Base-by-base conservation (phyloP, 2,113 vertebrate genomes). In the Acanthisitta chloris region DNA sequence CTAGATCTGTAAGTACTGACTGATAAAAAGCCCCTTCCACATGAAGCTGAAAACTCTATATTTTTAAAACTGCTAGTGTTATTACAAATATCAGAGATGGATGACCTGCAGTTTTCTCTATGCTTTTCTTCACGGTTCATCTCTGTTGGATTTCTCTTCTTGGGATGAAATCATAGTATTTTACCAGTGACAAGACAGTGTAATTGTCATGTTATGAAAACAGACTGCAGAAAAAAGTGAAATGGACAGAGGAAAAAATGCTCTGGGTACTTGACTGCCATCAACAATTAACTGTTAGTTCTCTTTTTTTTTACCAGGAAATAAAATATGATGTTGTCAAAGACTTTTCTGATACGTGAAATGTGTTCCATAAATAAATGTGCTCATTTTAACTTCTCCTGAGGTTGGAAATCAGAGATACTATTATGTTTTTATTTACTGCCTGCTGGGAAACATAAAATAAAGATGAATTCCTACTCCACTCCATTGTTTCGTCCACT, bases 171-270 rank as follows among this genome's bases (percentile, higher is more conserved):
- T 67, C 48, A 83, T 17, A 54, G 65, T 73, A 61, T 86, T 93
- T 95, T 81, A 69, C 55, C 20, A 45, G 80, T 80, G n/a, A 91
- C 43, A 95, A 93, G 64, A 13, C 54, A 79, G 31, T 33, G 17
- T 88, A 95, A 96, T 96, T 93, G 90, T 72, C 23, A 52, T 45
- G 64, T 61, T 93, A 83, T 79, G 42, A 94, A 95, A 97, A 91
- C 25, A 73, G 69, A 88, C 38, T 46, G 26, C 29, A 61, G 59
- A 86, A 85, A 89, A 94, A 95, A 92, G 10, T 40, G 23, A 92
- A 91, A 91, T 49, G 42, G 86, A 54, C 46, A 93, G 40, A 67
- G 19, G n/a, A 24, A 64, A 86, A 83, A 85, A 88, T 26, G 29
- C 5, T 62, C 17, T 73, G 8, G 19, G 17, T 79, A 69, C 38